Evolutionary conservation across 2,797 vertebrate species (phyloP).

Genomic region (Cynopterus sphinx): DNA sequence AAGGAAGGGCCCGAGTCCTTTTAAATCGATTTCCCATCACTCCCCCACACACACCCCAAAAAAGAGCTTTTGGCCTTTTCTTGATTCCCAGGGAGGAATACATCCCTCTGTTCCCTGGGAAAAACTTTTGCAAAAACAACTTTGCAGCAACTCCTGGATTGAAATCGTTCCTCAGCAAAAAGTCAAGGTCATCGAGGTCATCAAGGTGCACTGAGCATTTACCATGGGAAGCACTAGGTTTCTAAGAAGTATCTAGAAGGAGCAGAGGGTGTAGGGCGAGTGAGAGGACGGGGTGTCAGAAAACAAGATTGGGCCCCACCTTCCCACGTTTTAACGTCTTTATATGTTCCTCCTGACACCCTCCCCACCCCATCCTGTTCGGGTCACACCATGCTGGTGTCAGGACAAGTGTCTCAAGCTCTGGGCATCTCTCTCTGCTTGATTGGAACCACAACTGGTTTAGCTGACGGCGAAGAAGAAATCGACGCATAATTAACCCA

Average conservation of each 20-base stretch:
- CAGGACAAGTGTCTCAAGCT: background rate
- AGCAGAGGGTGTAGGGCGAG: background rate
- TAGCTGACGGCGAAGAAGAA: background rate
- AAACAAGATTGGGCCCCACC: background rate
- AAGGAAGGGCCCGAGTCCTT: rapidly evolving
- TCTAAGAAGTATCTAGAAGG: background rate
- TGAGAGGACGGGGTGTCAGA: background rate
- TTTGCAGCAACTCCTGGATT: no score
- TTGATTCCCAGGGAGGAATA: background rate
- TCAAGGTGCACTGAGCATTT: rapidly evolving
- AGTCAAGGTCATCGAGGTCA: no score
- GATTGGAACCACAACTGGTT: background rate
- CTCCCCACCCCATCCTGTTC: background rate
- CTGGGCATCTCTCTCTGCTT: background rate
- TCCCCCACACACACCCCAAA: background rate
- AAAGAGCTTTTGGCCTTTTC: background rate
- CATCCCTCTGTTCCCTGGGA: background rate
- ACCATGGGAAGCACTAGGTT: background rate
- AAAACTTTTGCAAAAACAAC: background rate
- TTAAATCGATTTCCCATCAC: background rate
- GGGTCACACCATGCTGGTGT: background rate
- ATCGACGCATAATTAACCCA: background rate
- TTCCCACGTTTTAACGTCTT: background rate
- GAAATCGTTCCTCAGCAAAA: background rate
- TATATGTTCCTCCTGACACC: background rate